Conservation (phyloP, 2,113 vertebrate species). For the Oreochromis tanganicae region DNA sequence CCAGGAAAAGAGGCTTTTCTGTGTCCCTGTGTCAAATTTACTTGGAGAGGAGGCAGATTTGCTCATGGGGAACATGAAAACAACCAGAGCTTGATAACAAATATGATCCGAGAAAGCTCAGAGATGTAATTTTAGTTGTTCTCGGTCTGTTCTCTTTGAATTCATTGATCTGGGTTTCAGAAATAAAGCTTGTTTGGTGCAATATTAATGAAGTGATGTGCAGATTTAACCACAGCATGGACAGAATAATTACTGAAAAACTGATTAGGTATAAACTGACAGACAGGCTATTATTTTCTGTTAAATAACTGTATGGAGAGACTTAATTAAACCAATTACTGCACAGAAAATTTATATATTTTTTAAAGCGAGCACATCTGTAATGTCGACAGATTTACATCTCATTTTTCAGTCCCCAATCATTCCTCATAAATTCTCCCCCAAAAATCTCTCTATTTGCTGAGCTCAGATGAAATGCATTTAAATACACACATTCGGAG, state of each 20-base stretch:
- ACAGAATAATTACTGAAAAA: not conserved
- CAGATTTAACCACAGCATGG: not conserved
- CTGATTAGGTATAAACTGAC: not conserved
- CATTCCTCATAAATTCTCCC: not conserved
- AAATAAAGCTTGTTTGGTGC: not conserved
- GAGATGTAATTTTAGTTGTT: not conserved
- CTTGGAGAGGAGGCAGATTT: conserved; percentile 3
- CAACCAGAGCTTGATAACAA: conserved; percentile 4
- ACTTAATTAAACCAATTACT: not conserved
- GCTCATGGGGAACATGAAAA: conserved; percentile 21
- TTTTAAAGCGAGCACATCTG: not conserved
- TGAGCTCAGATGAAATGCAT: not conserved
- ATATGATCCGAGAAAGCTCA: not conserved
- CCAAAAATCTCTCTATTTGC: not conserved
- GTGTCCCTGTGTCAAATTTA: conserved; percentile 28
- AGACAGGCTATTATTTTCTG: not conserved
- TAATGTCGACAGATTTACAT: not conserved
- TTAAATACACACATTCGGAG: not conserved
- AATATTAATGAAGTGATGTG: not conserved
- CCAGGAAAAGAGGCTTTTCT: conserved; percentile 38
- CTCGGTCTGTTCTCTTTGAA: not conserved
- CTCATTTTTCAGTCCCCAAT: not conserved
- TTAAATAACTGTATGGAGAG: not conserved
- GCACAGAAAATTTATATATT: not conserved
- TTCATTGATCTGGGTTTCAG: not conserved